Base-by-base conservation (phyloP, 2,888 invertebrate species). In the Galeruca laticollis region DNA sequence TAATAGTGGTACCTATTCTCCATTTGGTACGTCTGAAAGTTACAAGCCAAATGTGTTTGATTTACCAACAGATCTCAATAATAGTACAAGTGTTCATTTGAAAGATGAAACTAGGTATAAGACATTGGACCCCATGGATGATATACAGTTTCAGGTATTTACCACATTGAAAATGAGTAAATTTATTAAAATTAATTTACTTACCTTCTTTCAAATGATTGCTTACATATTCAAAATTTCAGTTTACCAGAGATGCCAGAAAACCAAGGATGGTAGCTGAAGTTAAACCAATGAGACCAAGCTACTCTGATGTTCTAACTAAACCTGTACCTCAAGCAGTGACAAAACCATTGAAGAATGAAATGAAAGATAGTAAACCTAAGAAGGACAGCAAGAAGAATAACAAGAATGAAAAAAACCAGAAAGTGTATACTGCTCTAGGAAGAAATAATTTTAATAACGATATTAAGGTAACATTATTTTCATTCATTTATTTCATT, bases 201-300 rank as follows among this genome's bases (percentile, higher is more conserved):
- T 43, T 43, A 43, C 43, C n/a, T n/a, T n/a, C n/a, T n/a, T n/a
- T n/a, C n/a, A n/a, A n/a, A n/a, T 20, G 20, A 49, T 15, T 49
- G 18, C 11, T 49, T 9, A 49, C 8, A 2, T 5, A 40, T n/a
- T n/a, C 8, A 26, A 26, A 18, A 21, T 57, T 18, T 33, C 35
- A 57, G 68, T 89, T 88, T 70, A 83, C 77, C 60, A 77, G 83
- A 31, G 88, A 87, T 74, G 87, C 85, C 70, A 90, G 90, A 77
- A 92, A 92, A 75, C 87, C 88, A 68, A 88, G 94, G 61, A 94
- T 93, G 83, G 91, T 94, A 0, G 94, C 94, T 43, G 94, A 94
- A 86, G 94, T 95, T 0, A 93, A 93, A 80, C 94, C 94, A 0
- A 94, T 94, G 94, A 89, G 94, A 64, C 94, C 94, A 60, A 92